A percentile compares a stretch with the other conserved stretches of the same genome.
phyloP scores from a whole-genome alignment of 2,888 invertebrate species.

The Gymnoscelis rufifasciata region DNA sequence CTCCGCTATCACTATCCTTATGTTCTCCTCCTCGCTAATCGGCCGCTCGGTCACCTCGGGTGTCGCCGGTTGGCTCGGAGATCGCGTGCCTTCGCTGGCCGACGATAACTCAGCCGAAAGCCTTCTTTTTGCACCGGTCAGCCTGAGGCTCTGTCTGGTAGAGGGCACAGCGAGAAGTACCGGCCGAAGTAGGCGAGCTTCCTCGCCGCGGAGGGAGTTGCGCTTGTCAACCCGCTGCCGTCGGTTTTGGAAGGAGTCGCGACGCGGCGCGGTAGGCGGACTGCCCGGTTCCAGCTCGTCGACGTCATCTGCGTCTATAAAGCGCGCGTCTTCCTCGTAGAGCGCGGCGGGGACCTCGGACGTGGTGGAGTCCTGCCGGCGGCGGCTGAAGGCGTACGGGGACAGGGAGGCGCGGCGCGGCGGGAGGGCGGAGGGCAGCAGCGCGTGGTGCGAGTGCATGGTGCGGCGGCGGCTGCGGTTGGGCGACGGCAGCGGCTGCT shows the following conservation, averaged over 20 bases:
- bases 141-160: slow-evolving; percentile 46
- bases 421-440: slow-evolving; percentile 69
- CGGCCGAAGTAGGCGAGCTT: slow-evolving; percentile 65
- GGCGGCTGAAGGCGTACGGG: slow-evolving; percentile 71
- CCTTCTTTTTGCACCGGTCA: slow-evolving; percentile 47
- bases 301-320: slow-evolving; percentile 79
- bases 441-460: slow-evolving; percentile 80
- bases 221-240: slow-evolving; percentile 66
- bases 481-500: slow-evolving; percentile 63
- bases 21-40: slow-evolving; percentile 73
- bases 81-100: slow-evolving; percentile 45
- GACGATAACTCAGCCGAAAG: slow-evolving; percentile 55
- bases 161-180: slow-evolving; percentile 63
- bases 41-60: slow-evolving; percentile 45
- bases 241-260: slow-evolving; percentile 75
- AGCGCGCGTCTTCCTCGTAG: slow-evolving; percentile 76
- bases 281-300: slow-evolving; percentile 71
- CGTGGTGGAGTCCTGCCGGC: slow-evolving; percentile 70
- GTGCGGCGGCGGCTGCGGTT: slow-evolving; percentile 71
- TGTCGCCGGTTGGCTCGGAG: slow-evolving; percentile 35
- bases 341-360: slow-evolving; percentile 65
- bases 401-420: slow-evolving; percentile 79
- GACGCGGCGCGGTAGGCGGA: slow-evolving; percentile 62
- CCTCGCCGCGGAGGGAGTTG: slow-evolving; percentile 68
- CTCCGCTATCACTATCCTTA: slow-evolving; percentile 81